phyloP scores from a whole-genome alignment of 2,797 vertebrate genomes.

The Hapalemur alaotrensis region DNA sequence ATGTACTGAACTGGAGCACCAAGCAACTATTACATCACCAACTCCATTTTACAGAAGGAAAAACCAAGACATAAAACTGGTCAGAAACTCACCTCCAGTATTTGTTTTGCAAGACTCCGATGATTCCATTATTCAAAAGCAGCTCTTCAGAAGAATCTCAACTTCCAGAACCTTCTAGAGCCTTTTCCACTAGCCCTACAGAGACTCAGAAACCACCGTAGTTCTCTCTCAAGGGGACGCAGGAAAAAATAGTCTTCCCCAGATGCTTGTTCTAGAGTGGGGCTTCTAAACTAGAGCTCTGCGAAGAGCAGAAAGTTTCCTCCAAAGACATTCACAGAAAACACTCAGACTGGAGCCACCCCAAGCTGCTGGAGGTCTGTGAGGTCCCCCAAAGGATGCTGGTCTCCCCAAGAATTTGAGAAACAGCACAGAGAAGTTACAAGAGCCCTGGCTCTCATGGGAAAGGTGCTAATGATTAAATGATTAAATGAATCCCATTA shows the following conservation, averaged over 20 bases:
- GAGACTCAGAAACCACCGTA: not conserved
- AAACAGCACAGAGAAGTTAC: not conserved
- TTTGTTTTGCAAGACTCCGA: not conserved
- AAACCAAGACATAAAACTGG: not conserved
- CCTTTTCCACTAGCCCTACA: not conserved
- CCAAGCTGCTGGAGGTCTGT: not conserved
- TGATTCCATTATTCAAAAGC: not conserved
- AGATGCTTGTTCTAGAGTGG: not conserved
- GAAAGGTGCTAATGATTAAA: not conserved
- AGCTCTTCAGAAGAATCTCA: not conserved
- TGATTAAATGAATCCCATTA: not conserved
- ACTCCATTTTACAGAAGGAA: not conserved
- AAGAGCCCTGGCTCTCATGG: not conserved
- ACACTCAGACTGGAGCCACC: not conserved
- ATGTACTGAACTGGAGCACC: not conserved
- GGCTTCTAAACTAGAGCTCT: not conserved
- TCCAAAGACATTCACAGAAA: not conserved
- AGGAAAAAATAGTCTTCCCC: not conserved
- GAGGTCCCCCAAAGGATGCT: not conserved
- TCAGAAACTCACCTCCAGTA: not conserved
- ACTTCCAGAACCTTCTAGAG: conserved; percentile 28
- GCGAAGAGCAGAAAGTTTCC: not conserved
- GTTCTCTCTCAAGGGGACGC: not conserved
- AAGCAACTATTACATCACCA: accelerated
- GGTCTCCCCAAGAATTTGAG: not conserved